These are phyloP conservation scores for Andrena bucephala DNA, from an alignment of 2,888 invertebrate species.

Conservation along the genomic window DNA sequence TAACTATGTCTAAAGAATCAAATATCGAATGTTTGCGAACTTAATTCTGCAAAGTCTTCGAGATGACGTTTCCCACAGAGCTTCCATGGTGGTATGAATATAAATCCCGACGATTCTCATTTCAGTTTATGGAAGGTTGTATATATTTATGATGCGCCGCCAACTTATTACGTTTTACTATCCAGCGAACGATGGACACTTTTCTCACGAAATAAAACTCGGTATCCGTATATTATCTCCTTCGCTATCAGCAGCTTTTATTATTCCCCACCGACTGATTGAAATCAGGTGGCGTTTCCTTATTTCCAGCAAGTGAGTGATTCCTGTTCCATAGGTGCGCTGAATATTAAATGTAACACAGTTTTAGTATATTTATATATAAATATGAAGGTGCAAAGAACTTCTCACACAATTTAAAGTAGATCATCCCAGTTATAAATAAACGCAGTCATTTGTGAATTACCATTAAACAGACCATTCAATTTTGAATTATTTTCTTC, in stretches of 20 bases:
- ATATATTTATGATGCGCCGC: constrained; percentile 50
- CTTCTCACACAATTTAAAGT: not conserved
- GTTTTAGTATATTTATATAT: not conserved
- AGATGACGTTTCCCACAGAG: not conserved
- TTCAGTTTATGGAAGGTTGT: constrained; percentile 32
- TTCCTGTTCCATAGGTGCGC: constrained; percentile 8
- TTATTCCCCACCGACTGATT: constrained; percentile 24
- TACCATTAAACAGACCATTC: too few relatives aligned
- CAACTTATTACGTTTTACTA: constrained; percentile 56
- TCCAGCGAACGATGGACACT: constrained; percentile 42
- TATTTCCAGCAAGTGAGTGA: constrained; percentile 26
- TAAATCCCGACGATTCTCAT: constrained; percentile 39
- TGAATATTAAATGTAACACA: not conserved
- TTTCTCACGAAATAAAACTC: constrained; percentile 44
- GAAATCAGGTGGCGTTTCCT: constrained; percentile 13
- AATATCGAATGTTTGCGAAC: not conserved
- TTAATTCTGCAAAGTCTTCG: not conserved
- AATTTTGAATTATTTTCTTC: too few relatives aligned
- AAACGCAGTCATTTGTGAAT: too few relatives aligned
- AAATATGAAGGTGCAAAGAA: not conserved
- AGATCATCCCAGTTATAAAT: too few relatives aligned
- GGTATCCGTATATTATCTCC: constrained; percentile 38
- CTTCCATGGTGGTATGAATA: constrained; percentile 30
- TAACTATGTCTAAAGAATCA: not conserved
- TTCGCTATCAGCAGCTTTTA: constrained; percentile 53